Percentiles rank a stretch among this genome's conserved stretches.
Conservation (phyloP, 2,113 vertebrate genomes). For the Sisor rabdophorus region DNA sequence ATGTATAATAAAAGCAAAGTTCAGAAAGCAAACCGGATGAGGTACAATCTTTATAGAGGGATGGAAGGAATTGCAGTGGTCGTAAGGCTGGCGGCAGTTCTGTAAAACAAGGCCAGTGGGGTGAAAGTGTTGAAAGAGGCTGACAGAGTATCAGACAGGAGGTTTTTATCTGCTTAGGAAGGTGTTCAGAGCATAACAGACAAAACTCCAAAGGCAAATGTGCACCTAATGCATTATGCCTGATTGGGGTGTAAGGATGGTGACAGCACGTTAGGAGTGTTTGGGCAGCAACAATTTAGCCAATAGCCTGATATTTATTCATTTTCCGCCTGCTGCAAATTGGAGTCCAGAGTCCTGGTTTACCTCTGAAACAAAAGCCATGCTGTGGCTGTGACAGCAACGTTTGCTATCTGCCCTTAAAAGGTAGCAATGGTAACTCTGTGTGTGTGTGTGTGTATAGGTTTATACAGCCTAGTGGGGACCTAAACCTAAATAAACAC, state of each 20-base stretch:
- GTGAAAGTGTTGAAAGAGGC: not conserved
- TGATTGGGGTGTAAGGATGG: not conserved
- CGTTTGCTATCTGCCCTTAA: slow-evolving; percentile 29
- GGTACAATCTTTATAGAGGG: slow-evolving; percentile 13
- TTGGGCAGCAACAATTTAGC: not conserved
- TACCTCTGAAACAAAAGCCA: slow-evolving; percentile 28
- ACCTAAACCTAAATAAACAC: too few relatives aligned
- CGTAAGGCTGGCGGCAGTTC: not conserved
- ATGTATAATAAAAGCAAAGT: not conserved
- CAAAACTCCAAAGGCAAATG: not conserved
- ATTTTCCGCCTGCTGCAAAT: slow-evolving; percentile 2
- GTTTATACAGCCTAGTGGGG: too few relatives aligned
- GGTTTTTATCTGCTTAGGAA: not conserved
- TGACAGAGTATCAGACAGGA: not conserved
- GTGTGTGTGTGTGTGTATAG: not conserved
- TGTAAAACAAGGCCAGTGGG: not conserved
- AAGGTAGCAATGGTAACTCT: slow-evolving; percentile 32
- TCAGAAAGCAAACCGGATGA: not conserved
- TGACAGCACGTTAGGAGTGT: not conserved
- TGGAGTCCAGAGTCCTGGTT: slow-evolving; percentile 35
- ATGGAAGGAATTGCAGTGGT: not conserved
- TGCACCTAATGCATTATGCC: not conserved
- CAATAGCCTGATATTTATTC: not conserved
- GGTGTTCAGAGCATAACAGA: too few relatives aligned
- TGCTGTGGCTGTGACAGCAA: slow-evolving; percentile 27